Conservation (phyloP, 30 jellyfish, hydroid and myxozoan genomes). For the Clytia hemisphaerica region DNA sequence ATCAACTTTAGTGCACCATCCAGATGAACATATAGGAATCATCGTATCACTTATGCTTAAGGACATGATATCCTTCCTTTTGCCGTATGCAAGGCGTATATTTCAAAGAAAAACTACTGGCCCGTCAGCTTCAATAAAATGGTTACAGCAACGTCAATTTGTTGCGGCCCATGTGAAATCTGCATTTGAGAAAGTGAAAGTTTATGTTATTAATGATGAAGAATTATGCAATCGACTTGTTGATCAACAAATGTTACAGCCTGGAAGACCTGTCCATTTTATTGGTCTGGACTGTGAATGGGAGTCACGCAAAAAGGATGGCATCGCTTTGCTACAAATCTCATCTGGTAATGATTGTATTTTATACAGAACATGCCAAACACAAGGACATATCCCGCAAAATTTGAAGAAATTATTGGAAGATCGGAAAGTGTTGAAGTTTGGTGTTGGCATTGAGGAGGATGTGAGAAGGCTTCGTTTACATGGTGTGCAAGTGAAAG, state of each 20-base stretch:
- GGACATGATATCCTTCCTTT: no score
- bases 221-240: constrained; percentile 30
- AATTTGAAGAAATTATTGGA: constrained; percentile 41
- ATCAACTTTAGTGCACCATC: no score
- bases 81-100: no score
- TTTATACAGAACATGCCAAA: constrained; percentile 21
- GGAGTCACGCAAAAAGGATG: constrained; percentile 24
- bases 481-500: constrained; percentile 58
- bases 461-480: constrained; percentile 62
- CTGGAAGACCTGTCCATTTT: constrained; percentile 23
- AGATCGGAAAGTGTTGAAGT: constrained; percentile 55
- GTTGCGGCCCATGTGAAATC: no score
- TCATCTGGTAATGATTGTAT: constrained; percentile 58
- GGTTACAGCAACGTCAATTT: no score
- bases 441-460: constrained; percentile 88
- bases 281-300: constrained; percentile 93
- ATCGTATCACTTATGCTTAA: no score
- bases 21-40: no score
- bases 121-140: no score
- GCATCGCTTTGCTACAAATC: constrained; percentile 67
- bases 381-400: constrained; percentile 18
- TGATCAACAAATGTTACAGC: constrained; percentile 11
- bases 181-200: constrained; percentile 31
- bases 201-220: constrained; percentile 45
- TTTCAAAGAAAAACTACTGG: no score